Evolutionary conservation across 2,797 vertebrate genomes (phyloP).

Genomic region (Gallinago nigripennis): DNA sequence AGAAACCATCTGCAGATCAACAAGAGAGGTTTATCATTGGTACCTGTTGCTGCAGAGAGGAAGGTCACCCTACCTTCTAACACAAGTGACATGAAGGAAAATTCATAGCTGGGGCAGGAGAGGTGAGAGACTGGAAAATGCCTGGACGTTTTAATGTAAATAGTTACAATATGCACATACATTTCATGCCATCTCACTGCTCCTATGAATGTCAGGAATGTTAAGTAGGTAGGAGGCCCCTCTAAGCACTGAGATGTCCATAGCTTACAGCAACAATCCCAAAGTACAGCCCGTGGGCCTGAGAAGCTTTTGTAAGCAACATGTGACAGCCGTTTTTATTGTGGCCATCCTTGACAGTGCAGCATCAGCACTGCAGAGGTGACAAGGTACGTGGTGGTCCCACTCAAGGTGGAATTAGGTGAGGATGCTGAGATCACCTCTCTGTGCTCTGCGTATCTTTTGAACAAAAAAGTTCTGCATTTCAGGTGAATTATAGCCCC

Average conservation of each 20-base stretch:
- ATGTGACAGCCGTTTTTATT: not conserved
- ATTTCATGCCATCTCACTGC: not conserved
- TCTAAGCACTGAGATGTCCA: not conserved
- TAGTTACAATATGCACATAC: not conserved
- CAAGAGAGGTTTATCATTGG: not conserved
- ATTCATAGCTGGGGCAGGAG: not conserved
- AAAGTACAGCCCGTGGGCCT: not conserved
- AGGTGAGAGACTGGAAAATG: not conserved
- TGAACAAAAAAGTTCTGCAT: not conserved
- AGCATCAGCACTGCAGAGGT: fast-evolving
- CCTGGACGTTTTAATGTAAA: not conserved
- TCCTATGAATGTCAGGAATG: not conserved
- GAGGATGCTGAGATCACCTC: not conserved
- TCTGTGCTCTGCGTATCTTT: not conserved
- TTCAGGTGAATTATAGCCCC: not conserved
- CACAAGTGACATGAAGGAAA: not conserved
- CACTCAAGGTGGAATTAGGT: fast-evolving
- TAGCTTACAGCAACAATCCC: not conserved
- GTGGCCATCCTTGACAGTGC: not conserved
- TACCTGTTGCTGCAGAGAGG: not conserved
- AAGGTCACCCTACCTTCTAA: not conserved
- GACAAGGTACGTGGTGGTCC: fast-evolving
- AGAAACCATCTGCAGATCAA: not conserved
- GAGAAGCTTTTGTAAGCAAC: not conserved
- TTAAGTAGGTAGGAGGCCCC: not conserved